Evolutionary conservation across 1,140 invertebrate species (phyloP).

Genomic region (Listronotus bonariensis): DNA sequence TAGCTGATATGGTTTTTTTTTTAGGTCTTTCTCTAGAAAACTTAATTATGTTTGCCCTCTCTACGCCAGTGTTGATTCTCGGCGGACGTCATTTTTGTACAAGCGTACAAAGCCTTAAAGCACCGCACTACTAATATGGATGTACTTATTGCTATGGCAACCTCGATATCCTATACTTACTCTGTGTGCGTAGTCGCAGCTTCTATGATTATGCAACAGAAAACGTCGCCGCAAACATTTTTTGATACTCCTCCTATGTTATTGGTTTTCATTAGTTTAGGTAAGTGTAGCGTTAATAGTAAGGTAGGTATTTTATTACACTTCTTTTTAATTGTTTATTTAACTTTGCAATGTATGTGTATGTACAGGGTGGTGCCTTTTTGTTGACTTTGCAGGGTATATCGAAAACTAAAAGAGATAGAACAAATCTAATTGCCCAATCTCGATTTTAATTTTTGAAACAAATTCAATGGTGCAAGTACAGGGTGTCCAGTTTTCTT

Average conservation of each 20-base stretch:
- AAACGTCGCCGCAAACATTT: constrained; percentile 92
- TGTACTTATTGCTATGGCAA: constrained; percentile 94
- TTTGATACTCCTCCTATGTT: constrained; percentile 99
- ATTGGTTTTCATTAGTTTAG: constrained; percentile 97
- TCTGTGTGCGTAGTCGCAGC: constrained; percentile 81
- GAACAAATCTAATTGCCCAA: too few species aligned
- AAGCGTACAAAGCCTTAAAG: constrained; percentile 81
- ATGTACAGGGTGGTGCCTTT: too few species aligned
- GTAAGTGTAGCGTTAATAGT: too few species aligned
- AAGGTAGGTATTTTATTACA: too few species aligned
- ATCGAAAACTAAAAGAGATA: too few species aligned
- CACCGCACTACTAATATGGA: constrained; percentile 98
- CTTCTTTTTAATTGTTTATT: too few species aligned
- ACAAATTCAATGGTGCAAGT: too few species aligned
- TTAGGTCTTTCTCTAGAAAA: constrained; percentile 95
- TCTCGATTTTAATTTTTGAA: too few species aligned
- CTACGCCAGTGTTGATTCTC: constrained; percentile 95
- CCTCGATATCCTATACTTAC: constrained; percentile 91
- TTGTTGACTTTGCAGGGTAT: too few species aligned
- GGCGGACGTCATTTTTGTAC: constrained; percentile 96
- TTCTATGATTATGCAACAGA: constrained; percentile 79
- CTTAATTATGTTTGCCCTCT: constrained; percentile 89
- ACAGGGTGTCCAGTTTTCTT: too few species aligned
- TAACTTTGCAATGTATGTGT: too few species aligned
- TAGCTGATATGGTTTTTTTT: too few species aligned